Conservation (phyloP, 2,797 vertebrate species). For the Potorous gilbertii region DNA sequence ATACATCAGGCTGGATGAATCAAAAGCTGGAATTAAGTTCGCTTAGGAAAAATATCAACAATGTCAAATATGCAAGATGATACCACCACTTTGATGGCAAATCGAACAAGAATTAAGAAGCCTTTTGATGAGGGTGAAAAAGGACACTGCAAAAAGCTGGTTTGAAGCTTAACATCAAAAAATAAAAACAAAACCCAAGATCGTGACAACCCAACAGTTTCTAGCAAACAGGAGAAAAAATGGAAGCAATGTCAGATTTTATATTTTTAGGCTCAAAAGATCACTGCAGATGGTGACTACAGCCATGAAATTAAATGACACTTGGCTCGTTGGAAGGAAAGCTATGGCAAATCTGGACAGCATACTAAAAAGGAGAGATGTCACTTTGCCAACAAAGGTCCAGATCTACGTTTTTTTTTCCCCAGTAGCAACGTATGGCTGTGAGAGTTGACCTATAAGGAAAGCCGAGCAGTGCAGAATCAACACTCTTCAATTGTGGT, state of each 20-base stretch:
- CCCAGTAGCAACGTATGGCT: not conserved
- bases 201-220: not conserved
- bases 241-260: not conserved
- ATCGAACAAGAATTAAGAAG: not conserved
- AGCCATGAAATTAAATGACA: not conserved
- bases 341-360: not conserved
- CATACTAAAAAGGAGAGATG: not conserved
- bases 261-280: not conserved
- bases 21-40: not conserved
- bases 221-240: not conserved
- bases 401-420: not conserved
- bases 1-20: not conserved
- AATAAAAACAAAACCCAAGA: not conserved
- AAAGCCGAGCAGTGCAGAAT: not conserved
- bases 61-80: not conserved
- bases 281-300: not conserved
- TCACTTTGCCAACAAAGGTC: not conserved
- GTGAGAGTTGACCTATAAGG: not conserved
- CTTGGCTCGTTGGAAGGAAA: not conserved
- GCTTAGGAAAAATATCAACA: not conserved
- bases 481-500: not conserved
- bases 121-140: not conserved
- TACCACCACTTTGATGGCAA: not conserved
- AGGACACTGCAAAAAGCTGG: not conserved
- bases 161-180: not conserved